Conservation (phyloP, 2,888 invertebrate genomes). For the Leucoma salicis region DNA sequence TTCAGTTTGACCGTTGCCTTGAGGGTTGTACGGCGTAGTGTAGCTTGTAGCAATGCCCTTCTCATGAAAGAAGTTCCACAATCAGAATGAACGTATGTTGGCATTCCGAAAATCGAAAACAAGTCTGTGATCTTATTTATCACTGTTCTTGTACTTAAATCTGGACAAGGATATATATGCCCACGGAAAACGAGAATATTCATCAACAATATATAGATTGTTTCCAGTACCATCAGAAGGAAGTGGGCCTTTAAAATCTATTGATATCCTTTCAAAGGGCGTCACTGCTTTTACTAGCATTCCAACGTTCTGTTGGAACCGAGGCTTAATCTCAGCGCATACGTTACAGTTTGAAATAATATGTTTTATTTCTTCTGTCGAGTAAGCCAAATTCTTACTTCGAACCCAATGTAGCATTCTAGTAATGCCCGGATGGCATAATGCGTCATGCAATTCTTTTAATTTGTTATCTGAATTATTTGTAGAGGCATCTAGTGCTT, state of each 20-base stretch:
- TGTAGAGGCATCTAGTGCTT: too few relatives aligned
- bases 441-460: not conserved
- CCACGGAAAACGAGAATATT: not conserved
- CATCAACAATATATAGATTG: not conserved
- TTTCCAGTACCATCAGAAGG: too few relatives aligned
- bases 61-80: not conserved
- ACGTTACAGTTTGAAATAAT: not conserved
- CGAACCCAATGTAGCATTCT: not conserved
- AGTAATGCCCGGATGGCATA: not conserved
- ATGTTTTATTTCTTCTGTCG: not conserved
- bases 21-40: not conserved
- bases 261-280: not conserved
- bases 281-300: not conserved
- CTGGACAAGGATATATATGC: not conserved
- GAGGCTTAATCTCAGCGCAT: not conserved
- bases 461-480: not conserved
- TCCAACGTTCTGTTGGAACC: not conserved
- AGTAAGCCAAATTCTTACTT: not conserved
- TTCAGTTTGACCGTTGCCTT: not conserved
- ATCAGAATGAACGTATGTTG: not conserved
- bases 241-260: slow-evolving; percentile 2
- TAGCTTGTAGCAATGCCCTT: not conserved
- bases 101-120: not conserved
- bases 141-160: not conserved
- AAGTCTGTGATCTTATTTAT: not conserved